phyloP scores from a whole-genome alignment of 1,140 invertebrate genomes.

The Goniozus legneri region DNA sequence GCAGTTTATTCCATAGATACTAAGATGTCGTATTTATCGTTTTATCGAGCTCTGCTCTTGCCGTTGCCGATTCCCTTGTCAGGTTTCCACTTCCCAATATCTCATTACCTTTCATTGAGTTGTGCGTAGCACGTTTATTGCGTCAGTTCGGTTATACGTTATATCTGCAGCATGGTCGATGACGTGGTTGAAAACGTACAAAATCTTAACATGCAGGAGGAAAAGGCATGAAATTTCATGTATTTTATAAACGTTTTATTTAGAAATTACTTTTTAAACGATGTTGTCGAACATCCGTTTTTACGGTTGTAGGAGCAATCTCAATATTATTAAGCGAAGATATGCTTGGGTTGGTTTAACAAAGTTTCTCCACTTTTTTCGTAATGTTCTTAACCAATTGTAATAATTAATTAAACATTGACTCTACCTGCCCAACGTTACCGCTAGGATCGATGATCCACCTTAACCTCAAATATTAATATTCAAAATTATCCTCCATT shows the following conservation, averaged over 20 bases:
- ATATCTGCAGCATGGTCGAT: too few relatives aligned
- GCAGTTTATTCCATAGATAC: too few relatives aligned
- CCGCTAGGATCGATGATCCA: slow-evolving; percentile 28
- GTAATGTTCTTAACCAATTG: slow-evolving; percentile 1
- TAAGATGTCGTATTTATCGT: too few relatives aligned
- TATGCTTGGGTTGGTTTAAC: slow-evolving; percentile 48
- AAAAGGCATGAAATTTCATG: slow-evolving; percentile 62
- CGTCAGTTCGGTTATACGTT: too few relatives aligned
- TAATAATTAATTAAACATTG: background rate
- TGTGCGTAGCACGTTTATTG: too few relatives aligned
- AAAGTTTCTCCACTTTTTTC: slow-evolving; percentile 18
- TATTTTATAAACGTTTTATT: slow-evolving; percentile 27
- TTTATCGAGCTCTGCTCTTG: too few relatives aligned
- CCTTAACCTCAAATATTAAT: slow-evolving; percentile 19
- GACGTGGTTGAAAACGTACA: slow-evolving; percentile 47
- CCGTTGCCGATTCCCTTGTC: too few relatives aligned
- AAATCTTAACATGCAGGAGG: slow-evolving; percentile 58
- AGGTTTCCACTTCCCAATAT: too few relatives aligned
- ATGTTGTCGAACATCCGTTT: slow-evolving; percentile 54
- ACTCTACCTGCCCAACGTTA: background rate
- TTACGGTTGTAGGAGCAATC: slow-evolving; percentile 53
- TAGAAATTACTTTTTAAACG: slow-evolving; percentile 53
- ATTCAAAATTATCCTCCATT: slow-evolving; percentile 4
- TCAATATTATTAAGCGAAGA: slow-evolving; percentile 40
- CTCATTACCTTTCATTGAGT: too few relatives aligned